Percentiles rank a stretch among this genome's conserved stretches.
Conservation (phyloP, 1,140 invertebrate species). For the Procambarus virginalis region DNA sequence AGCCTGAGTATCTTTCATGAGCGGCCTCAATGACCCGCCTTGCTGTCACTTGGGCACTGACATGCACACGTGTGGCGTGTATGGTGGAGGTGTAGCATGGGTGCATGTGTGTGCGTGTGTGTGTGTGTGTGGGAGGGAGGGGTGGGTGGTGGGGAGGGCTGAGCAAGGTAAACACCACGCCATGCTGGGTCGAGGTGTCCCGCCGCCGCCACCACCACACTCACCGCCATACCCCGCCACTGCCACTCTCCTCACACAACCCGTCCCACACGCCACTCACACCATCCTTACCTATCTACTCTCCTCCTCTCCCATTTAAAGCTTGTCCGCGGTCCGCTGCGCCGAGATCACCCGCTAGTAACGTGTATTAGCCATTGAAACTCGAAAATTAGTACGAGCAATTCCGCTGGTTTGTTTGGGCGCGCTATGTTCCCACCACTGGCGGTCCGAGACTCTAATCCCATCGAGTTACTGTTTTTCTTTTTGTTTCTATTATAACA, state of each 20-base stretch:
- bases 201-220: neutral
- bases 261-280: neutral
- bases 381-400: conserved; percentile 14
- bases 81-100: too few species aligned
- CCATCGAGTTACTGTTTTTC: neutral
- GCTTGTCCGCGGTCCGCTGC: neutral
- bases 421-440: conserved; percentile 32
- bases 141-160: neutral
- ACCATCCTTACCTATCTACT: neutral
- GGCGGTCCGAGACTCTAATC: conserved; percentile 16
- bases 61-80: too few species aligned
- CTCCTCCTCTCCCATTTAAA: neutral
- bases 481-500: conserved; percentile 7
- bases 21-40: too few species aligned
- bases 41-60: too few species aligned
- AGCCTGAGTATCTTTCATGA: too few species aligned
- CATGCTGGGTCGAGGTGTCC: neutral
- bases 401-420: conserved; percentile 39
- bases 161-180: conserved; percentile 22
- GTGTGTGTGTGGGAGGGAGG: neutral
- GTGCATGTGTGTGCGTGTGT: neutral
- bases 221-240: neutral
- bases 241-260: neutral
- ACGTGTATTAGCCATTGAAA: neutral
- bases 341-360: neutral